Percentiles rank a stretch among this genome's conserved stretches.
phyloP scores from a whole-genome alignment of 2,113 vertebrate species.

The Ceratotherium simum region DNA sequence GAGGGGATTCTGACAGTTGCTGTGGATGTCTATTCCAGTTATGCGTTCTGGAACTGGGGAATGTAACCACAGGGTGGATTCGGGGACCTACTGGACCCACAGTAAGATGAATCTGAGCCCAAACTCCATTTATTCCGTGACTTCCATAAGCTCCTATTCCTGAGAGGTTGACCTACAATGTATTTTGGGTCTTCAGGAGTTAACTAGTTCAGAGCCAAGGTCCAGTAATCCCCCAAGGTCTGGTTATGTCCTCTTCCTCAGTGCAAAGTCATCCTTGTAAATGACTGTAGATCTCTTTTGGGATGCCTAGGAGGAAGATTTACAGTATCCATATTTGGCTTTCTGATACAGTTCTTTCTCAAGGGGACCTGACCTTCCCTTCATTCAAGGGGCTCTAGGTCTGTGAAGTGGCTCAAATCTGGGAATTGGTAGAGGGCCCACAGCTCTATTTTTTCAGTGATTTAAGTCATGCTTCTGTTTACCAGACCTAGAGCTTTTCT shows the following conservation, averaged over 20 bases:
- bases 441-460: neutral
- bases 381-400: neutral
- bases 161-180: neutral
- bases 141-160: neutral
- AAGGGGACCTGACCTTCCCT: neutral
- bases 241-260: neutral
- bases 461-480: neutral
- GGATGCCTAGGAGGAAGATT: neutral
- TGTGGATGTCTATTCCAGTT: neutral
- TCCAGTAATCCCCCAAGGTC: neutral
- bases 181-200: conserved; percentile 31
- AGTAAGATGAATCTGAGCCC: neutral
- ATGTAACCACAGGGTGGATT: neutral
- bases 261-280: neutral
- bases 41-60: neutral
- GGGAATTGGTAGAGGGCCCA: neutral
- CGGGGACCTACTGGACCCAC: neutral
- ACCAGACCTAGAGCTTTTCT: neutral
- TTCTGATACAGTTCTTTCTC: neutral
- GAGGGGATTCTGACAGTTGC: neutral
- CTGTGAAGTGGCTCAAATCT: neutral
- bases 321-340: neutral
- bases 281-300: neutral
- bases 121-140: neutral
- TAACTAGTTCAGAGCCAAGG: neutral